phyloP scores from a whole-genome alignment of 2,797 vertebrate species.

The Pangasius djambal region DNA sequence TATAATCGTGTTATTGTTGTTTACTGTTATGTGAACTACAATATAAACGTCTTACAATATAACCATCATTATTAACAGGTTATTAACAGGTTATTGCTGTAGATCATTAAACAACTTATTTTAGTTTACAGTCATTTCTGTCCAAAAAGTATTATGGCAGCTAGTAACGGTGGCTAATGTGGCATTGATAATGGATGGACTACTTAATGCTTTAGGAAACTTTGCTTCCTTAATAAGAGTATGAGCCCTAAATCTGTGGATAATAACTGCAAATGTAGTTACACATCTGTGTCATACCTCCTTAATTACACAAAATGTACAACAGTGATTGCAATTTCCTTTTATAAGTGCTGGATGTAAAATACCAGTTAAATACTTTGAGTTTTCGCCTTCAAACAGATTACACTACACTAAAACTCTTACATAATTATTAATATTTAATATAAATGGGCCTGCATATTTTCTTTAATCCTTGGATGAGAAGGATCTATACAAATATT shows the following conservation, averaged over 20 bases:
- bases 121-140: neutral
- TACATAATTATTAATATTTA: neutral
- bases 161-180: neutral
- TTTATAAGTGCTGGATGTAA: neutral
- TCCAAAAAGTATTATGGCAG: neutral
- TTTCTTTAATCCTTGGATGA: neutral
- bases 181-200: neutral
- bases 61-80: neutral
- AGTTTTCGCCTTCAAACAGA: neutral
- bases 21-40: neutral
- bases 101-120: neutral
- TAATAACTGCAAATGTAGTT: neutral
- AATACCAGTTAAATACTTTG: neutral
- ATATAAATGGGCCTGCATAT: neutral
- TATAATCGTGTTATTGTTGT: neutral
- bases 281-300: neutral
- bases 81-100: neutral
- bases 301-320: neutral
- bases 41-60: neutral
- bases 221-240: neutral
- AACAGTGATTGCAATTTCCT: neutral
- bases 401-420: neutral
- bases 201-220: neutral
- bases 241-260: neutral
- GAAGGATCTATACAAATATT: neutral